Conservation (phyloP, 1,140 invertebrate species). For the Dysdera silvatica region DNA sequence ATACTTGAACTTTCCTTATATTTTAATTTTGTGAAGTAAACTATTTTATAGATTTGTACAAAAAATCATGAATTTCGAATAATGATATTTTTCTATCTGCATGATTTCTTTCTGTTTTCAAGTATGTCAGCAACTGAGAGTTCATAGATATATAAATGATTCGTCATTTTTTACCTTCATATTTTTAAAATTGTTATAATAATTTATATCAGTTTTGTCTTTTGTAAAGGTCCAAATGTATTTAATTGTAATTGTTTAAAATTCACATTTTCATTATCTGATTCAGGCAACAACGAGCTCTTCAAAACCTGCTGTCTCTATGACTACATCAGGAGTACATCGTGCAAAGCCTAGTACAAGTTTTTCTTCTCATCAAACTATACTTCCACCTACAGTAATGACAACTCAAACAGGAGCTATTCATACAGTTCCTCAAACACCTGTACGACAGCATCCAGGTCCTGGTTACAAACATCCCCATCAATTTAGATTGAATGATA, state of each 20-base stretch:
- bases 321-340: not conserved
- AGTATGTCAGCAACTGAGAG: too few relatives aligned
- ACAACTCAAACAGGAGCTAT: constrained; percentile 5
- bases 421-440: constrained; percentile 15
- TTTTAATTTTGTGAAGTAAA: too few relatives aligned
- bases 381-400: constrained; percentile 21
- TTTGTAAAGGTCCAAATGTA: not conserved
- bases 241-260: not conserved
- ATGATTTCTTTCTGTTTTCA: too few relatives aligned
- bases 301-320: not conserved
- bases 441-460: constrained; percentile 11
- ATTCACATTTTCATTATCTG: not conserved
- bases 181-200: too few relatives aligned
- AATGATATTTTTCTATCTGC: too few relatives aligned
- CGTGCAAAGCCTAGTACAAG: constrained; percentile 14
- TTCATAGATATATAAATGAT: too few relatives aligned
- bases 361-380: constrained; percentile 6
- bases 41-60: too few relatives aligned
- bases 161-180: too few relatives aligned
- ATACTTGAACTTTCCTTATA: too few relatives aligned
- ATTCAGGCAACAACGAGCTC: constrained; percentile 6
- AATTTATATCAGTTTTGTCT: not conserved
- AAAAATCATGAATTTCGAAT: too few relatives aligned
- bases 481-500: constrained; percentile 1
- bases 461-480: constrained; percentile 16